Base-by-base conservation (phyloP, 2,797 vertebrate species). In the Limosa lapponica region DNA sequence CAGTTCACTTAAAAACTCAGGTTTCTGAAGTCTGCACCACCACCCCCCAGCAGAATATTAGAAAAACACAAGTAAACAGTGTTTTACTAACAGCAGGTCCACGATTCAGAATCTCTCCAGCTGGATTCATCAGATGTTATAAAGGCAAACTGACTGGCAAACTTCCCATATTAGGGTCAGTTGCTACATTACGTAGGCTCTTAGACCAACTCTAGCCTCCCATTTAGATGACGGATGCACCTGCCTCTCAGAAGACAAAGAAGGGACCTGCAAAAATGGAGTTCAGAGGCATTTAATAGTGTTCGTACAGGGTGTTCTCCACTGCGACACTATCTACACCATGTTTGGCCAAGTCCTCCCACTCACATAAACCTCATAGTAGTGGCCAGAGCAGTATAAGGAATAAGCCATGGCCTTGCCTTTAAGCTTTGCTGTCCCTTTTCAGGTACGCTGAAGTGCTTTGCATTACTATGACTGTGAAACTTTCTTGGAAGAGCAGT, bases 341-440 rank as follows among this genome's bases (percentile, higher is more conserved):
- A 16, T 11, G 5, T 58, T 77, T 69, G 51, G 32, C 46, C 28
- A 17, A 39, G 20, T 24, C 17, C 16, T 62, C 12, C 57, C 8
- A 24, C 32, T 75, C 51, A 34, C 49, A 64, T 28, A 82, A 59
- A 39, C 17, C 30, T 51, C 37, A 43, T 1, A 3, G 27, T 3
- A 61, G 41, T 10, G 27, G 48, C 48, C 74, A 58, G 78, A 66
- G 30, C 36, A 37, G 28, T 17, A 30, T 8, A 34, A 82, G 34
- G 49, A 87, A 57, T 14, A 23, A 10, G 0, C 6, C 0, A 0
- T 39, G 27, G 23, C 22, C 11, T 32, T 43, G 13, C 16, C 71
- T 28, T 57, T 55, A 61, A 66, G 37, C 7, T 72, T 8, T 75
- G 27, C 5, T 5, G 0, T 69, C 75, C 13, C 34, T 77, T 28